Base-by-base conservation (phyloP, 2,888 invertebrate species). In the Yponomeuta malinellus region DNA sequence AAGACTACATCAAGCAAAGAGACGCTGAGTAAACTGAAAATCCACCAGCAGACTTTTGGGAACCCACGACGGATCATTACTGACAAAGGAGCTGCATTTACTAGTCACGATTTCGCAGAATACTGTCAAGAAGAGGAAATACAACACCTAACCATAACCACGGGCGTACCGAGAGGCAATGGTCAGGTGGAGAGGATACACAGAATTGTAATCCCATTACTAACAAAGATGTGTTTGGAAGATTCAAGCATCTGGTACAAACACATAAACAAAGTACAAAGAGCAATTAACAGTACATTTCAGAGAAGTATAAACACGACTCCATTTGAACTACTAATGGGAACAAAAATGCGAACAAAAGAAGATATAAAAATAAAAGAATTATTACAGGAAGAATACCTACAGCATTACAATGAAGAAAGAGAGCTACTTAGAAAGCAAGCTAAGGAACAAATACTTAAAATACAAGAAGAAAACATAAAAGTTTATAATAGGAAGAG, bases 1-100 rank as follows among this genome's bases (percentile, higher is more conserved):
- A 83, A 82, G 70, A 72, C 76, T 2, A 78, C 77, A 1, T 73
- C 78, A 0, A 72, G 78, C 2, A 74, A 74, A 31, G 83, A 88
- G 69, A 79, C 78, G 0, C 63, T 86, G 2, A 31, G 74, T 6
- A 81, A 79, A 71, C 65, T 83, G 2, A 70, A 72, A 6, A 48
- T 72, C 1, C 79, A 80, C 48, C 78, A 79, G 52, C 71, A 72
- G 12, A 74, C 70, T 8, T 87, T 86, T 77, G 86, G 84, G 10
- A 82, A 82, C 72, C 84, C 85, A 10, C 71, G 33, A 10, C 75
- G 77, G 59, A 78, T 84, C 6, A 78, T 85, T 4, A 78, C 81
- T 0, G 83, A 86, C 71, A 73, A 76, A 72, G 83, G 83, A 4
- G 74, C 81, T 2, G 84, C 87, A 4, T 87, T 81, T 72, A 82